phyloP scores from a whole-genome alignment of 2,888 invertebrate species.

The Cheilosia vulpina region DNA sequence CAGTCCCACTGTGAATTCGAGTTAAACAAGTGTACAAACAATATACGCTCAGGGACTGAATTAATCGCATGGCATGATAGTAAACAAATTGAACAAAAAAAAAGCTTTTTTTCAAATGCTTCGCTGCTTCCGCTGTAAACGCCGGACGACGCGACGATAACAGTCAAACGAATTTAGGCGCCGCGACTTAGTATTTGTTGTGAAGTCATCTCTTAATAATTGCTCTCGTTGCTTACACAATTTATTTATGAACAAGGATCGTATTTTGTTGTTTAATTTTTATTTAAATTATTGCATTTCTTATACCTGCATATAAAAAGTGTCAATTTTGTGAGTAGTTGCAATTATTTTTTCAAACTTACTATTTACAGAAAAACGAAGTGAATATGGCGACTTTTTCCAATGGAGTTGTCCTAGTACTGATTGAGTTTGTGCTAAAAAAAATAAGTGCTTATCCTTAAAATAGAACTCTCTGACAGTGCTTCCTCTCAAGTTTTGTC shows the following conservation, averaged over 20 bases:
- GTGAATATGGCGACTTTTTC: too few relatives aligned
- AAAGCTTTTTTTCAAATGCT: conserved; percentile 55
- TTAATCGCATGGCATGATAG: conserved; percentile 34
- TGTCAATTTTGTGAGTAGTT: too few relatives aligned
- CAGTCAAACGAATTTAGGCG: conserved; percentile 60
- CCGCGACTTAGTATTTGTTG: conserved; percentile 54
- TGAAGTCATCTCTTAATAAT: conserved; percentile 27
- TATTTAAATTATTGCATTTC: too few relatives aligned
- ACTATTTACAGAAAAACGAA: too few relatives aligned
- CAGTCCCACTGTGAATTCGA: conserved; percentile 37
- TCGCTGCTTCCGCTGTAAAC: conserved; percentile 60
- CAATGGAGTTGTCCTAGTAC: too few relatives aligned
- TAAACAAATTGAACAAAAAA: conserved; percentile 19
- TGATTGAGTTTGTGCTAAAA: too few relatives aligned
- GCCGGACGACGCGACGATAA: conserved; percentile 37
- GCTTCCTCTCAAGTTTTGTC: too few relatives aligned
- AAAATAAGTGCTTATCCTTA: too few relatives aligned
- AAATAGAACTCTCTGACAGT: too few relatives aligned
- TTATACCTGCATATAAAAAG: too few relatives aligned
- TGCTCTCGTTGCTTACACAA: conserved; percentile 12
- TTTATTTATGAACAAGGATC: neutral
- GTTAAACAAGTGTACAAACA: conserved; percentile 51
- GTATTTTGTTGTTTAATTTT: too few relatives aligned
- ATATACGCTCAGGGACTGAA: conserved; percentile 42
- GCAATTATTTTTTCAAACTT: too few relatives aligned